phyloP scores from a whole-genome alignment of 64 coral and sea anemone species.

The Porites lutea region DNA sequence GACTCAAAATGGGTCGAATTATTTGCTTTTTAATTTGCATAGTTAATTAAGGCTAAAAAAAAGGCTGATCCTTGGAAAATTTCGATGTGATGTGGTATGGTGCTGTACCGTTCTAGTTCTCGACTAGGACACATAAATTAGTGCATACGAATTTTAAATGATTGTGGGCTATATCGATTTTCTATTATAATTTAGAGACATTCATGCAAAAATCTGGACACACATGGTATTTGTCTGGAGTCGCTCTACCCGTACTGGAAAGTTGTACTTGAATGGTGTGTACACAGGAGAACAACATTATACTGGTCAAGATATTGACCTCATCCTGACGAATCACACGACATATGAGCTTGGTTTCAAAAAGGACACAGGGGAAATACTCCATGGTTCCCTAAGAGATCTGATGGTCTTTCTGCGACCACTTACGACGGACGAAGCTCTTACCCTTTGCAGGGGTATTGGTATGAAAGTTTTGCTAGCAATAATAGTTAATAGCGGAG shows the following conservation, averaged over 20 bases:
- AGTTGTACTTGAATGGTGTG: conserved; percentile 9
- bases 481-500: no score
- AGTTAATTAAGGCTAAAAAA: no score
- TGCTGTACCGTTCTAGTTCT: no score
- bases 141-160: no score
- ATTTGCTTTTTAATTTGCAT: no score
- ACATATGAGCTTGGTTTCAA: conserved; percentile 81
- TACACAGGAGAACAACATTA: neutral
- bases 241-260: conserved; percentile 3
- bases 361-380: conserved; percentile 60
- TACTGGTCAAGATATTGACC: conserved; percentile 9
- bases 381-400: conserved; percentile 77
- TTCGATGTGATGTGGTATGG: no score
- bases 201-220: conserved; percentile 8
- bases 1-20: no score
- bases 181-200: neutral
- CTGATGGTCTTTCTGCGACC: conserved; percentile 53
- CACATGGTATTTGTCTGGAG: conserved; percentile 40
- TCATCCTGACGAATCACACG: conserved; percentile 57
- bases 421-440: conserved; percentile 18
- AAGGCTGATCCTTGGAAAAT: no score
- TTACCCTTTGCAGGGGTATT: conserved; percentile 11
- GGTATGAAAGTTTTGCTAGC: no score
- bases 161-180: no score
- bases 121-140: no score